Base-by-base conservation (phyloP, 1,140 invertebrate genomes). In the Zaprionus gabonicus region DNA sequence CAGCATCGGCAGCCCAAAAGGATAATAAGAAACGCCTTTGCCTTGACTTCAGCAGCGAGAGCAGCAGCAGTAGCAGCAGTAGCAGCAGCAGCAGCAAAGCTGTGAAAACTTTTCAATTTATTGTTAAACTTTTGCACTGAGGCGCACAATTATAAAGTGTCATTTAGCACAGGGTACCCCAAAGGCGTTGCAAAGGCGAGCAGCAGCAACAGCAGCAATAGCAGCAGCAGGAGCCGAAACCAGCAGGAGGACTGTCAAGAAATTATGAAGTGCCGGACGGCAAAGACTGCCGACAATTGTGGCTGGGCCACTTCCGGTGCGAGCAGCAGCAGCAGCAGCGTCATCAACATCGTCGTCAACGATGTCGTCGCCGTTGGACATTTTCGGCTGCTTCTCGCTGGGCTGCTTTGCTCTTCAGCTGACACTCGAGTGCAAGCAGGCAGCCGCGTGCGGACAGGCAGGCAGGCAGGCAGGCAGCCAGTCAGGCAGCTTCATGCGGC, bases 101-200 rank as follows among this genome's bases (percentile, higher is more conserved):
- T 82, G 82, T 80, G 86, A 82, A 86, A 90, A 91, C 76, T 90
- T 90, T 90, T 91, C 86, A 90, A 90, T 90, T 90, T 90, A 90
- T 90, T 90, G 86, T 91, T 90, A 90, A 90, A 90, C 86, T 91
- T 91, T 91, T 76, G 86, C 86, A 91, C 82, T 82, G 86, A 82
- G 77, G 86, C 82, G 82, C 82, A 91, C 86, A 91, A 91, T 91
- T 91, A 86, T 91, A 91, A 91, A 91, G 86, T 91, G 86, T 91
- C 86, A 91, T 91, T 91, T 91, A 82, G 87, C 76, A 73, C 69
- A 80, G 71, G 71, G 68, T 65, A 58, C 59, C 71, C 71, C 63
- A 73, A 73, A 77, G 72, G 67, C 72, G 36, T 58, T 66, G 70
- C 78, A n/a, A 36, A 71, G 38, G 53, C 49, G 28, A 17, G 38